Conservation (phyloP, 2,113 vertebrate species). For the Neoarius graeffei region DNA sequence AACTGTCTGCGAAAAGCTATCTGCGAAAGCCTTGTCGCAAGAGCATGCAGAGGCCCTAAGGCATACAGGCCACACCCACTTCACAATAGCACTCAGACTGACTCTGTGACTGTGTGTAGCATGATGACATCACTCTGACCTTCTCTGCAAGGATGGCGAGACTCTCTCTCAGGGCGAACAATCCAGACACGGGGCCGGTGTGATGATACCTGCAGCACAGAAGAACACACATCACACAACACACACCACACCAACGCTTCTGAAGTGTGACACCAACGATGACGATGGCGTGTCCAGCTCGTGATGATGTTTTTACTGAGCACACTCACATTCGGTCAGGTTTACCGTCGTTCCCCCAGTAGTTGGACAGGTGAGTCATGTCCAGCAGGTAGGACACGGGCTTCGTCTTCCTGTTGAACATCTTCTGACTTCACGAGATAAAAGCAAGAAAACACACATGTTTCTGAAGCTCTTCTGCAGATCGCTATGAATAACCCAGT, state of each 20-base stretch:
- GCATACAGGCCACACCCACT: not conserved
- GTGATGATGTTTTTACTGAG: not conserved
- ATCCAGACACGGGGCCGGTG: conserved; percentile 80
- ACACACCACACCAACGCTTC: not conserved
- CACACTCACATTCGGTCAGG: conserved; percentile 79
- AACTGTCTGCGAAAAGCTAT: too few species aligned
- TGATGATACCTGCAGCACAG: conserved; percentile 86
- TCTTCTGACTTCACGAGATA: conserved; percentile 78
- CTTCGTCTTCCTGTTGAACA: conserved; percentile 85
- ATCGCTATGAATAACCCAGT: not conserved
- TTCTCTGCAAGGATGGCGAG: conserved; percentile 82
- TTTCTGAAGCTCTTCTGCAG: not conserved
- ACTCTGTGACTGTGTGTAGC: not conserved
- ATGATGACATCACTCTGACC: conserved; percentile 68
- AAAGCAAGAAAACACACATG: not conserved
- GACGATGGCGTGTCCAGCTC: not conserved
- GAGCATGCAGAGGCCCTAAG: too few species aligned
- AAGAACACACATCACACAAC: not conserved
- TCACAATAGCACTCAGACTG: not conserved
- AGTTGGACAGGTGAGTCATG: conserved; percentile 79
- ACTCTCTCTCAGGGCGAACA: conserved; percentile 86
- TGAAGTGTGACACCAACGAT: not conserved
- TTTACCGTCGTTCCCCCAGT: conserved; percentile 87
- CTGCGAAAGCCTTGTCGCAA: too few species aligned
- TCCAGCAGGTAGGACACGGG: conserved; percentile 87